These are phyloP conservation scores for Nyleta sp. DNA, from an alignment of 2,888 invertebrate species.

Conservation along the genomic window DNA sequence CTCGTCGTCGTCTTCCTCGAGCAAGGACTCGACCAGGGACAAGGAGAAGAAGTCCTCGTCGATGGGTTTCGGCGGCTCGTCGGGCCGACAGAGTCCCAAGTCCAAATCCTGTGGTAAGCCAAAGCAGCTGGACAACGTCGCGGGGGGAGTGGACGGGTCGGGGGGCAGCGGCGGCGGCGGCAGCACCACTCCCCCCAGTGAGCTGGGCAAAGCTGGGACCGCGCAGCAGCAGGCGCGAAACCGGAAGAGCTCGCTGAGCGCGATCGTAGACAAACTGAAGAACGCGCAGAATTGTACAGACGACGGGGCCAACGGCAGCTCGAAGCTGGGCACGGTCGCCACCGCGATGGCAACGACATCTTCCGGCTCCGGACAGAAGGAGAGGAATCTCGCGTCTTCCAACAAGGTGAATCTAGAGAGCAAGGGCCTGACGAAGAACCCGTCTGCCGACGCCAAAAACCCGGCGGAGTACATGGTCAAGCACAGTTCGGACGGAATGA, in stretches of 20 bases:
- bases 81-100: slow-evolving; percentile 86
- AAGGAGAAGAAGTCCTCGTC: slow-evolving; percentile 80
- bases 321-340: slow-evolving; percentile 83
- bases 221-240: slow-evolving; percentile 85
- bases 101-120: slow-evolving; percentile 87
- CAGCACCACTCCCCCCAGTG: slow-evolving; percentile 83
- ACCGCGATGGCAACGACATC: slow-evolving; percentile 75
- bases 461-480: slow-evolving; percentile 94
- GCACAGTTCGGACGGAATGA: slow-evolving; percentile 94
- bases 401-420: slow-evolving; percentile 76
- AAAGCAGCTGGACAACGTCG: slow-evolving; percentile 87
- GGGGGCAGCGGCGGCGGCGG: slow-evolving; percentile 73
- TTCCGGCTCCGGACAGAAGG: slow-evolving; percentile 71
- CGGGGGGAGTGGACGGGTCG: slow-evolving; percentile 72
- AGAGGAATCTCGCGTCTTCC: slow-evolving; percentile 76
- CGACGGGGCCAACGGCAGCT: slow-evolving; percentile 83
- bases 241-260: slow-evolving; percentile 90
- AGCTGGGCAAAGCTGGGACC: slow-evolving; percentile 85
- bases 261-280: slow-evolving; percentile 93
- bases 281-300: slow-evolving; percentile 86
- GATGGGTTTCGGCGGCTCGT: slow-evolving; percentile 80
- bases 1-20: slow-evolving; percentile 73
- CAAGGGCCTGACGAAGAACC: slow-evolving; percentile 77
- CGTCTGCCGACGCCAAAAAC: slow-evolving; percentile 85
- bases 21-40: slow-evolving; percentile 69